A percentile compares a stretch with the other conserved stretches of the same genome.
phyloP scores from a whole-genome alignment of 2,797 vertebrate genomes.

The Sebastiscus albofasciatus region DNA sequence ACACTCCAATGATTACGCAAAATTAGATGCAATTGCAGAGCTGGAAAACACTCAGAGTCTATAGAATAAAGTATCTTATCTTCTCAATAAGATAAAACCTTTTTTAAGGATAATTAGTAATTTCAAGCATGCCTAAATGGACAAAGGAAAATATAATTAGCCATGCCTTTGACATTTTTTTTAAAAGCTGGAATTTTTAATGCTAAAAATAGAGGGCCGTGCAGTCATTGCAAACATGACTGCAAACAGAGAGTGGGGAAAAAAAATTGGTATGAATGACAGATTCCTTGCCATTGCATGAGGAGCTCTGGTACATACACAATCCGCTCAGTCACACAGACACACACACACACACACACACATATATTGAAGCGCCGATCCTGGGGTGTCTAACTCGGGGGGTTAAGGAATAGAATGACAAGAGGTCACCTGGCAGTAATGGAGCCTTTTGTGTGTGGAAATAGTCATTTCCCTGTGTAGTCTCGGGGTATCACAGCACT shows the following conservation, averaged over 20 bases:
- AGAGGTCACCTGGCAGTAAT: slow-evolving; percentile 81
- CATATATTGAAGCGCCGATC: slow-evolving; percentile 33
- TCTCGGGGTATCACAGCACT: slow-evolving; percentile 67
- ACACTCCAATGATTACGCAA: not conserved
- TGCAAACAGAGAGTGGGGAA: slow-evolving; percentile 15
- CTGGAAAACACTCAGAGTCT: slow-evolving; percentile 3
- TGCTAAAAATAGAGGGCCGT: slow-evolving; percentile 46
- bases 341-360: slow-evolving; percentile 12
- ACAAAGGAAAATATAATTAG: slow-evolving; percentile 34
- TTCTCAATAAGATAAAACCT: not conserved
- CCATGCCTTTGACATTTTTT: slow-evolving; percentile 10
- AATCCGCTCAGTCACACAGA: slow-evolving; percentile 31
- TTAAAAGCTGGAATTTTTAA: slow-evolving; percentile 26
- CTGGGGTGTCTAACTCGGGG: slow-evolving; percentile 60
- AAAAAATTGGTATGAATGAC: slow-evolving; percentile 51
- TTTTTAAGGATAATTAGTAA: slow-evolving; percentile 14
- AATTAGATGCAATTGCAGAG: not conserved
- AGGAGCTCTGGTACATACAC: slow-evolving; percentile 46
- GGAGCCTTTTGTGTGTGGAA: slow-evolving; percentile 83
- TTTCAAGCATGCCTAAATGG: slow-evolving; percentile 12
- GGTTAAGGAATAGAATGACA: slow-evolving; percentile 77
- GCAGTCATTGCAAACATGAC: slow-evolving; percentile 30
- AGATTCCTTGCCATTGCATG: slow-evolving; percentile 50
- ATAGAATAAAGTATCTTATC: not conserved
- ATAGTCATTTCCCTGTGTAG: slow-evolving; percentile 82